Evolutionary conservation across 1,140 invertebrate species (phyloP).

Genomic region (Cotesia vestalis): DNA sequence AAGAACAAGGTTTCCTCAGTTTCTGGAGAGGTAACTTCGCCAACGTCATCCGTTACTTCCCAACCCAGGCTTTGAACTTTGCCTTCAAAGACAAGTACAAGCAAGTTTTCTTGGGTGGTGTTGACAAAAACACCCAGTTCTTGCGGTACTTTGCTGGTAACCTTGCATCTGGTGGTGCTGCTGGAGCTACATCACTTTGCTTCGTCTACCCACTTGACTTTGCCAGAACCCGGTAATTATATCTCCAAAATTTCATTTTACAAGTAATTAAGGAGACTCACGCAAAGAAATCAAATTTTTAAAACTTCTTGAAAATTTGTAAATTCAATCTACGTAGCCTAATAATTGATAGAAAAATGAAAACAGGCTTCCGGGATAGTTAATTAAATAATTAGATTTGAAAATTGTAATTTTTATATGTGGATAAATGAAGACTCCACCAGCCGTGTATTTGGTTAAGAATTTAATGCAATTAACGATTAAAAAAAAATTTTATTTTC

Average conservation of each 20-base stretch:
- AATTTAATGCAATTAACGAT: too few relatives aligned
- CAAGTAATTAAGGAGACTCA: not conserved
- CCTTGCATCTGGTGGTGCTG: conserved; percentile 91
- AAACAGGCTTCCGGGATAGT: too few relatives aligned
- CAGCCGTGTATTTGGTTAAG: too few relatives aligned
- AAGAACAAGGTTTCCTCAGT: conserved; percentile 84
- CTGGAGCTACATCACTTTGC: conserved; percentile 92
- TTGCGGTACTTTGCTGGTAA: conserved; percentile 86
- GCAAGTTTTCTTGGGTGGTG: conserved; percentile 81
- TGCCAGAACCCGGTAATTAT: conserved; percentile 83
- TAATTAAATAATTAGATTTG: too few relatives aligned
- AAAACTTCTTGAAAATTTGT: too few relatives aligned
- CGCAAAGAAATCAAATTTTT: too few relatives aligned
- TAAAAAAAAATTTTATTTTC: too few relatives aligned
- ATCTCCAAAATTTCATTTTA: not conserved
- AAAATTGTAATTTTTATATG: too few relatives aligned
- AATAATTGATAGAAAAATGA: too few relatives aligned
- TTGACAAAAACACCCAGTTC: conserved; percentile 91
- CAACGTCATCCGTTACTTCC: conserved; percentile 93
- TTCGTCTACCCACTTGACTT: conserved; percentile 97
- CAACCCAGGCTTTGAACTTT: conserved; percentile 95
- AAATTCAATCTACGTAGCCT: too few relatives aligned
- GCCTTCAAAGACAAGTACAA: conserved; percentile 95
- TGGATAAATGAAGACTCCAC: too few relatives aligned
- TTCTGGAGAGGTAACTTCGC: conserved; percentile 95